These are phyloP conservation scores for Labia minor DNA, from an alignment of 2,888 invertebrate genomes.

Conservation along the genomic window DNA sequence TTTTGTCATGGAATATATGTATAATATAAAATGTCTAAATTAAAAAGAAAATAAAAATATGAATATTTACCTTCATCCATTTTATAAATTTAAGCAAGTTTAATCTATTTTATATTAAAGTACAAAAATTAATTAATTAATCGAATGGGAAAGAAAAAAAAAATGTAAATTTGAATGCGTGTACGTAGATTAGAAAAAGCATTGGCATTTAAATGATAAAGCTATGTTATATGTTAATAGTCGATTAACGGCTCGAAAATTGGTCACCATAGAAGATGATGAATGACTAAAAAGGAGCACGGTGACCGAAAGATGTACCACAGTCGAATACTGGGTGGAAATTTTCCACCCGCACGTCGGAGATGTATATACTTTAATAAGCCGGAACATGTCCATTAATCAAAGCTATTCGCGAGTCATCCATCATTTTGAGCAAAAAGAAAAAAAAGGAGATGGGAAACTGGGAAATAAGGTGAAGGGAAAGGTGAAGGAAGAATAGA, in stretches of 20 bases:
- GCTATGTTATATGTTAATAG: not conserved
- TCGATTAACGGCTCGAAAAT: not conserved
- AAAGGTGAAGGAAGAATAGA: too few relatives aligned
- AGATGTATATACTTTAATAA: not conserved
- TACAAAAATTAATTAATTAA: not conserved
- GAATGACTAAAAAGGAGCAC: not conserved
- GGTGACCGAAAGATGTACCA: not conserved
- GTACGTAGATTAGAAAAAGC: too few relatives aligned
- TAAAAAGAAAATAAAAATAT: too few relatives aligned
- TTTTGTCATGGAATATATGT: not conserved
- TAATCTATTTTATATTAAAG: not conserved
- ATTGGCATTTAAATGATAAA: not conserved
- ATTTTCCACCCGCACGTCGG: not conserved
- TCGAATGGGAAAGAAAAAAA: not conserved
- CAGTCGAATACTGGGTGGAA: too few relatives aligned
- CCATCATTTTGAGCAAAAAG: not conserved
- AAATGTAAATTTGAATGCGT: not conserved
- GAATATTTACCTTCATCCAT: too few relatives aligned
- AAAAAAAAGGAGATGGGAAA: too few relatives aligned
- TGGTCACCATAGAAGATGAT: not conserved
- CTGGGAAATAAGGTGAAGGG: too few relatives aligned
- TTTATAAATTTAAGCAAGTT: not conserved
- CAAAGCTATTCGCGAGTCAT: not conserved
- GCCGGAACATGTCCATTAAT: slow-evolving; percentile 7
- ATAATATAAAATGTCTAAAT: too few relatives aligned